Evolutionary conservation across 2,888 invertebrate species (phyloP).

Genomic region (Drosophila lacicola): DNA sequence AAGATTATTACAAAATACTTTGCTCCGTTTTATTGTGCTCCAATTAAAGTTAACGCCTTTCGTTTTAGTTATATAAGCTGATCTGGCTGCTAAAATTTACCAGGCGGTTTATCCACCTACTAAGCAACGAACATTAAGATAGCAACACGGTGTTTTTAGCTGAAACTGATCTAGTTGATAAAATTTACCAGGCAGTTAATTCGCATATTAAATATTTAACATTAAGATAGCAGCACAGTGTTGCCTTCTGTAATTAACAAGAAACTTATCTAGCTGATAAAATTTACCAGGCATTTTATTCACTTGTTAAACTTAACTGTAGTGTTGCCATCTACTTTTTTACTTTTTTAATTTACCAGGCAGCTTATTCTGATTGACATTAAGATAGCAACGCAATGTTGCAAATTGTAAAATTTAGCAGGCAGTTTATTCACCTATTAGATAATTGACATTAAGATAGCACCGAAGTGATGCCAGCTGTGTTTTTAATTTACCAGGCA

Average conservation of each 20-base stretch:
- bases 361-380: no score
- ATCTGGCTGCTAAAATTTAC: not conserved
- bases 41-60: not conserved
- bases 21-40: slow-evolving; percentile 1
- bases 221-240: not conserved
- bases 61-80: not conserved
- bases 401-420: no score
- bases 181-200: not conserved
- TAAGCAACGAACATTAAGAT: not conserved
- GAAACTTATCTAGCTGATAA: not conserved
- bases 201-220: not conserved
- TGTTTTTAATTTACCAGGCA: no score
- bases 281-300: not conserved
- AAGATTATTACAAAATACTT: slow-evolving; percentile 19
- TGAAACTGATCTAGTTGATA: not conserved
- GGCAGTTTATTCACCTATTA: no score
- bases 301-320: no score
- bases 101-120: not conserved
- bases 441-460: no score
- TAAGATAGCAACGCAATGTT: no score
- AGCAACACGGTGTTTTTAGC: not conserved
- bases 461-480: no score
- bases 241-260: not conserved
- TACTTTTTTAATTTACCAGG: no score
- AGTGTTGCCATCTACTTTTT: no score